Conservation (phyloP, 2,113 vertebrate species). For the Nibea albiflora region DNA sequence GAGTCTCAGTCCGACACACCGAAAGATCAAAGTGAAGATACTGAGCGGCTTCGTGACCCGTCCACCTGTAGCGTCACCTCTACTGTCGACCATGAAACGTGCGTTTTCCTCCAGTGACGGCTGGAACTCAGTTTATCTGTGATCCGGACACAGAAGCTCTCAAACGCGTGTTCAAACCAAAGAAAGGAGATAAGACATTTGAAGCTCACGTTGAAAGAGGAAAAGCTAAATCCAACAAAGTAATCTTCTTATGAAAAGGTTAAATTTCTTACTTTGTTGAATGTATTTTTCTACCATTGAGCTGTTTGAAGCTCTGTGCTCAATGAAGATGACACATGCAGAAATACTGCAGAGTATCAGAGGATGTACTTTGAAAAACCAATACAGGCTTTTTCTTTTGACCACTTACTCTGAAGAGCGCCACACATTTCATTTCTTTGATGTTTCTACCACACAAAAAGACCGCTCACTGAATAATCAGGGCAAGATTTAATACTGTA, state of each 20-base stretch:
- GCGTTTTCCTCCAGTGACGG: background rate
- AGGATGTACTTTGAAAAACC: conserved; percentile 1
- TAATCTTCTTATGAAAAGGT: conserved; percentile 10
- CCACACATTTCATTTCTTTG: conserved; percentile 2
- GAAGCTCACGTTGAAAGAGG: background rate
- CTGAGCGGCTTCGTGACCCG: background rate
- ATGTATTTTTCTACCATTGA: background rate
- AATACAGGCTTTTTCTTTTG: conserved; percentile 15
- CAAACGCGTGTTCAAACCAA: conserved; percentile 1
- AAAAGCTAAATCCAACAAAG: conserved; percentile 6
- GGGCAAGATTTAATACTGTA: conserved; percentile 11
- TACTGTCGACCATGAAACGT: background rate
- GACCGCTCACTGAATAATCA: conserved; percentile 5
- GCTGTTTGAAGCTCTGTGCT: conserved; percentile 13
- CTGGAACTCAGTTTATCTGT: conserved; percentile 27
- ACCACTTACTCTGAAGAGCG: background rate
- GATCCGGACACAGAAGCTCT: conserved; percentile 10
- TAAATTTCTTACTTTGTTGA: background rate
- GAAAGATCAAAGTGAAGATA: conserved; percentile 24
- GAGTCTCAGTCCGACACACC: background rate
- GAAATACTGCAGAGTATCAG: background rate
- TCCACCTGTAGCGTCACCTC: conserved; percentile 17
- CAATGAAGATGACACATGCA: background rate
- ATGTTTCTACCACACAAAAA: background rate
- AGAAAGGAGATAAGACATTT: conserved; percentile 12